Evolutionary conservation across 1,140 invertebrate species (phyloP).

Genomic region (Procambarus virginalis): DNA sequence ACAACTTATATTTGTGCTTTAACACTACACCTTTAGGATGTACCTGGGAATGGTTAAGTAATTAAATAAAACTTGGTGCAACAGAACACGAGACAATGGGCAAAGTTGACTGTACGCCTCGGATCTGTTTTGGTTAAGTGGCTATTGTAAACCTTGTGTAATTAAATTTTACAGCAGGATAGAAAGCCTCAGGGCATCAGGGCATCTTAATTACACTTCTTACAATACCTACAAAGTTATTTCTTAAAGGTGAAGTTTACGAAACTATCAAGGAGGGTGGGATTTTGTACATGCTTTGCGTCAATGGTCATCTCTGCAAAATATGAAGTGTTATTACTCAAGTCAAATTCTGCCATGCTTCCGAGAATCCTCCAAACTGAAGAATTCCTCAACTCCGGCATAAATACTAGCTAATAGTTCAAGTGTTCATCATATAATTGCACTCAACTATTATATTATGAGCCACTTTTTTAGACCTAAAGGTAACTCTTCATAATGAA

Average conservation of each 20-base stretch:
- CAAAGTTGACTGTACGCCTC: slow-evolving; percentile 18
- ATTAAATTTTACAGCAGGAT: slow-evolving; percentile 61
- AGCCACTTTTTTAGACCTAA: background rate
- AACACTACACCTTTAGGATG: slow-evolving; percentile 19
- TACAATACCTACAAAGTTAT: slow-evolving; percentile 54
- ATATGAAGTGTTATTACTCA: slow-evolving; percentile 40
- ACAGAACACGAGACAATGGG: slow-evolving; percentile 24
- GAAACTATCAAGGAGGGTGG: slow-evolving; percentile 53
- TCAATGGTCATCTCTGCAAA: slow-evolving; percentile 56
- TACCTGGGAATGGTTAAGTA: slow-evolving; percentile 15
- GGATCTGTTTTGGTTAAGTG: slow-evolving; percentile 9
- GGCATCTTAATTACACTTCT: slow-evolving; percentile 53
- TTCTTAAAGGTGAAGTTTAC: slow-evolving; percentile 32
- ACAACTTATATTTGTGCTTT: slow-evolving; percentile 49
- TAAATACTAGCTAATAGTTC: background rate
- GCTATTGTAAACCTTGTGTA: slow-evolving; percentile 37
- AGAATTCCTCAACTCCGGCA: slow-evolving; percentile 11
- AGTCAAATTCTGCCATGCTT: slow-evolving; percentile 46
- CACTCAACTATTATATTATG: slow-evolving; percentile 8
- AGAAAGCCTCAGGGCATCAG: slow-evolving; percentile 59
- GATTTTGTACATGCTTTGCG: slow-evolving; percentile 65
- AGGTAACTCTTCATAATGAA: slow-evolving; percentile 27
- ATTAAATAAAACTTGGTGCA: slow-evolving; percentile 2
- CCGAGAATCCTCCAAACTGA: slow-evolving; percentile 18
- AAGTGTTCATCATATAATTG: slow-evolving; percentile 18